Evolutionary conservation across 2,797 vertebrate genomes (phyloP).

Genomic region (Sebastes baramenuke): DNA sequence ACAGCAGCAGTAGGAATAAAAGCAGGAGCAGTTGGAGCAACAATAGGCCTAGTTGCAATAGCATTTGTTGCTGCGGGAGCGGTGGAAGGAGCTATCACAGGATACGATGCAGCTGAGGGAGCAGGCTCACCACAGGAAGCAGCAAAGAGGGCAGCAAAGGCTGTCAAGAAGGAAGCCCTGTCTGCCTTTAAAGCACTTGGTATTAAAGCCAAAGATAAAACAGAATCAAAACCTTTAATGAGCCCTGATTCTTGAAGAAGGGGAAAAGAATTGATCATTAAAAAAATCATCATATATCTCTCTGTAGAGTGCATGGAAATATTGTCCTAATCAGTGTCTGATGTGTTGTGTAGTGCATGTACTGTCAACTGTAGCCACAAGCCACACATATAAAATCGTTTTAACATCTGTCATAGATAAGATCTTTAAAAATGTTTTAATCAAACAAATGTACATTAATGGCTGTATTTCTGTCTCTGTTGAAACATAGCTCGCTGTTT

Average conservation of each 20-base stretch:
- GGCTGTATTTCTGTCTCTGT: too few relatives aligned
- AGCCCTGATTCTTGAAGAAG: background rate
- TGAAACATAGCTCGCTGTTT: background rate
- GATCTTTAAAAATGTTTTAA: background rate
- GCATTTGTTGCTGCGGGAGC: fast-evolving
- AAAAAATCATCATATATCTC: too few relatives aligned
- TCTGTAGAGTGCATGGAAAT: too few relatives aligned
- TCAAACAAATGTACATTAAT: background rate
- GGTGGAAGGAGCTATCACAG: fast-evolving
- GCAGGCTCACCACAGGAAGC: background rate
- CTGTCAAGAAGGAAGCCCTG: fast-evolving
- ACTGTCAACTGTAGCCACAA: too few relatives aligned
- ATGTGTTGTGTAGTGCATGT: too few relatives aligned
- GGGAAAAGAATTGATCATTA: too few relatives aligned
- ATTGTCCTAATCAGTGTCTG: too few relatives aligned
- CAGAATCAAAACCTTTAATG: background rate
- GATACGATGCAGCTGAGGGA: fast-evolving
- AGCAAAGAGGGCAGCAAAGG: background rate
- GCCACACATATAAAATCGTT: background rate
- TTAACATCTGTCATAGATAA: too few relatives aligned
- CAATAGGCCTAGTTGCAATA: fast-evolving
- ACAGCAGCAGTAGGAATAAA: too few relatives aligned
- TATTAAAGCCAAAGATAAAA: background rate
- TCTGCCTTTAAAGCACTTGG: fast-evolving
- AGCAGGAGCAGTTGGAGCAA: too few relatives aligned